Evolutionary conservation across 2,113 vertebrate genomes (phyloP), one percentile per base, ranked within the genome.

Genomic region (Dendropsophus ebraccatus): DNA sequence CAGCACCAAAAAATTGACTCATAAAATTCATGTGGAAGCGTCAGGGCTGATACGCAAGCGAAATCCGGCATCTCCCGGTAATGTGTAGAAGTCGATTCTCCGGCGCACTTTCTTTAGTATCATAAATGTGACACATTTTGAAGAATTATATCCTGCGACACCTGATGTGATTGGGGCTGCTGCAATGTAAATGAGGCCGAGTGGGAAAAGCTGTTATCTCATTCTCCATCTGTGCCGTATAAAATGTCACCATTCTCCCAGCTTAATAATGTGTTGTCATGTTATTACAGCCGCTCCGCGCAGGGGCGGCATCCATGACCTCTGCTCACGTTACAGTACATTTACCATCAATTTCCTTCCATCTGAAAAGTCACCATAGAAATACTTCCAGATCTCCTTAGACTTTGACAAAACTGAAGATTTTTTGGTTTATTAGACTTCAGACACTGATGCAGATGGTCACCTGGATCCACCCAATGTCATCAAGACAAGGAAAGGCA

Each of bases 181-280:
- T 79, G 49, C 84, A 79, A 85, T 85, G 75, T 85, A 85, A 85
- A 85, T 85, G 62, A 73, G 62, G 12, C 73, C 50, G 11, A 0
- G 4, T 35, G 82, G 74, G 50, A 77, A 75, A 50, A 35, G 2
- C 41, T 11, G 67, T 81, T 74, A 47, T 65, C 54, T 70, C 25
- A 16, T 67, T 52, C 73, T 75, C 80, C 81, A 3, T 52, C 17
- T 74, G 60, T 0, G 7, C 1, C 0, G 65, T 47, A 10, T 28
- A 2, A 11, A 0, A 70, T 4, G 45, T 41, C 28, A 49, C 56
- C 12, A 17, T 58, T 50, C 75, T 76, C 49, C 65, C 10, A 17
- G 21, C 17, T 4, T 30, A 0, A 16, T 41, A 7, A 32, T 11
- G 7, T 52, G 81, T 28, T 76, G 41, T 52, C 65, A 25, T 0